Base-by-base conservation (phyloP, 2,888 invertebrate genomes). In the Plagiodera versicolora region DNA sequence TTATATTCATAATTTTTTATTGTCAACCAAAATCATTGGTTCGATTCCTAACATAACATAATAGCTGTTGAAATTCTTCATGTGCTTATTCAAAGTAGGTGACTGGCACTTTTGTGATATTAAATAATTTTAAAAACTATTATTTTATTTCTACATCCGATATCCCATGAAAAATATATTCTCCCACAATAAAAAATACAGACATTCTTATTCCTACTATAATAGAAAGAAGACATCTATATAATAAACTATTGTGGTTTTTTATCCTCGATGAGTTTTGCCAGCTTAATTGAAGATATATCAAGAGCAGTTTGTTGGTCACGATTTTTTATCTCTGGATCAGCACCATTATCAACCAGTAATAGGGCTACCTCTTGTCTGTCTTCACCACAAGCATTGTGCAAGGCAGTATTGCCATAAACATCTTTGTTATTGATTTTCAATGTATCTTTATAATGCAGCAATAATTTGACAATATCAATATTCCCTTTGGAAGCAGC, bases 311-410 rank as follows among this genome's bases (percentile, higher is more conserved):
- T 85, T 74, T 85, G 84, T 60, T 84, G 81, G 58, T 89, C 88
- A 71, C 86, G 88, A 77, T 93, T 92, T 70, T 78, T 74, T 14
- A 84, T 72, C 35, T 83, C 80, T 10, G 85, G 66, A 70, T 82
- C 81, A 5, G 90, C 91, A 16, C 91, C 91, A 71, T 86, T 81
- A 65, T 84, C 80, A 0, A 89, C 84, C 60, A 93, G 80, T 68
- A 89, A 77, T 70, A 85, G 82, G 6, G 89, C 88, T 67, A 85
- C 87, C 60, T 87, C 85, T 67, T 85, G 83, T 66, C 90, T 83
- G 69, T 89, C 87, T 79, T 93, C 93, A 78, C 93, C 92, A 80
- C 92, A 92, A 2, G 92, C 90, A 64, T 92, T 83, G 80, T 93
- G 92, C 85, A 94, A 79, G 45, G 94, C 85, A 17, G 92, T 89